Evolutionary conservation across 2,113 vertebrate genomes (phyloP).

Genomic region (Prunella himalayana): DNA sequence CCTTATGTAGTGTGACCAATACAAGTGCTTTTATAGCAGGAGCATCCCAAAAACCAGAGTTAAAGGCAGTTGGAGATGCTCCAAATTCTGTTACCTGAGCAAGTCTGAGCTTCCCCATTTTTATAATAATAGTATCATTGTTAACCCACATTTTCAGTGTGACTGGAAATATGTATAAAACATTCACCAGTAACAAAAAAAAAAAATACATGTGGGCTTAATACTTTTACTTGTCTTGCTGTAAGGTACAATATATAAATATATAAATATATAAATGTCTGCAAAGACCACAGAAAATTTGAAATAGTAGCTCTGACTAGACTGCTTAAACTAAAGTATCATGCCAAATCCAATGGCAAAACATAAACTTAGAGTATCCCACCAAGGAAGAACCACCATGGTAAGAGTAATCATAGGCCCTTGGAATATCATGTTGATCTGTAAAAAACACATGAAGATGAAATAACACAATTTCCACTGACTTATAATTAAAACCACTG

Average conservation of each 20-base stretch:
- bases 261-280: neutral
- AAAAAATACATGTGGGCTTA: neutral
- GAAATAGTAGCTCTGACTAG: neutral
- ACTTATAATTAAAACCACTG: slow-evolving; percentile 64
- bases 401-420: slow-evolving; percentile 1
- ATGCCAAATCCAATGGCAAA: slow-evolving; percentile 1
- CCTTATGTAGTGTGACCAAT: neutral
- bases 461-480: slow-evolving; percentile 8
- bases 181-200: neutral
- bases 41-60: neutral
- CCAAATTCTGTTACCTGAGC: neutral
- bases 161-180: neutral
- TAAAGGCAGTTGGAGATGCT: neutral
- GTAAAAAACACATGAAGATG: neutral
- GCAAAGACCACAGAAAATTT: neutral
- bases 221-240: neutral
- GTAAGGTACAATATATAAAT: neutral
- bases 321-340: neutral
- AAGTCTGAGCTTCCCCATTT: neutral
- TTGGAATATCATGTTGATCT: slow-evolving; percentile 2
- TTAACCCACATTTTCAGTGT: neutral
- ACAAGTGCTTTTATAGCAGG: neutral
- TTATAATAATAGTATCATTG: neutral
- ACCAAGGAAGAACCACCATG: slow-evolving; percentile 11
- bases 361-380: slow-evolving; percentile 4